Base-by-base conservation (phyloP, 2,888 invertebrate species). In the Nasonovia ribisnigri region DNA sequence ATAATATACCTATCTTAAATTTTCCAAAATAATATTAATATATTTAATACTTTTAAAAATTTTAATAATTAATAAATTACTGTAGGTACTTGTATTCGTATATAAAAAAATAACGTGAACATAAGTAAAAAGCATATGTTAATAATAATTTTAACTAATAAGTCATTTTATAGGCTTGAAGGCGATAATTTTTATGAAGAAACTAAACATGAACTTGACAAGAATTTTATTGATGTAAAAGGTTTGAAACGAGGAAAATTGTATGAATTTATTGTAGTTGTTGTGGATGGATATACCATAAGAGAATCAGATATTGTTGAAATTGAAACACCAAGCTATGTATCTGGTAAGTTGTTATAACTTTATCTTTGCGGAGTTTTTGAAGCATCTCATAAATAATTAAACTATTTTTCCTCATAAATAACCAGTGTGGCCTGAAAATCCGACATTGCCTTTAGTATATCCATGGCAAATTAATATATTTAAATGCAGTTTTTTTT, bases 201-300 rank as follows among this genome's bases (percentile, higher is more conserved):
- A 94, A 97, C 97, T 0, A 96, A 96, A 20, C 97, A 97, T 90
- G 97, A 98, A 95, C 96, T 97, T 29, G 97, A 97, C 94, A 97
- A 97, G 95, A 97, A 98, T 95, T 97, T 96, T 95, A 97, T 97
- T 92, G 96, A 97, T 94, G 96, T 99, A 67, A 96, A 97, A 20
- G 98, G 98, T 0, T 96, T 99, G 94, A 97, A 97, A 95, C 97
- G 98, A 0, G 98, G 98, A 26, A 97, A 98, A 95, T 96, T 97
- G 86, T 99, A 99, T 95, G 98, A 98, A 95, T 97, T 99, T 95
- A 97, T 97, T 95, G 97, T 99, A 2, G 98, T 99, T 1, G 98
- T 99, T 26, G 98, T 98, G 91, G 99, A 99, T 95, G 98, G 98
- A 0, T 96, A 96, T 42, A 97, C 97, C 95, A 96, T 97, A 95